A percentile compares a stretch with the other conserved stretches of the same genome.
Conservation (phyloP, 1,140 invertebrate genomes). For the Ips typographus region DNA sequence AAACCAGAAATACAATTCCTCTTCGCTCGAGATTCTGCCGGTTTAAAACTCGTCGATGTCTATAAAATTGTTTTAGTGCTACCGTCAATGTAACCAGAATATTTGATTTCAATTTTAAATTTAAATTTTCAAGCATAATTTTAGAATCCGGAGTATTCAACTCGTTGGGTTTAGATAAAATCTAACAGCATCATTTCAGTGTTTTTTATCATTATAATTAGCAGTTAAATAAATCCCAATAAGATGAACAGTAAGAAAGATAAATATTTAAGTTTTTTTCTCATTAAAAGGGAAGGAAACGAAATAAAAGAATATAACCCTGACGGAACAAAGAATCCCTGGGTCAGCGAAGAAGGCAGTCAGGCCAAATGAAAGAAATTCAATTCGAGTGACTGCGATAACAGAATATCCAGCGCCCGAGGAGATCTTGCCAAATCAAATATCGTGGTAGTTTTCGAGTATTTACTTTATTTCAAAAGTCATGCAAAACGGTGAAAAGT, state of each 20-base stretch:
- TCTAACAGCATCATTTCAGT: too few species aligned
- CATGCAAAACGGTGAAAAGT: background rate
- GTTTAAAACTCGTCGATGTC: conserved; percentile 15
- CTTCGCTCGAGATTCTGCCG: conserved; percentile 13
- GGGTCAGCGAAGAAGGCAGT: conserved; percentile 19
- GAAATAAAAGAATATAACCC: conserved; percentile 24
- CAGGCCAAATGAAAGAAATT: conserved; percentile 25
- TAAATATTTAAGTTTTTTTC: conserved; percentile 17
- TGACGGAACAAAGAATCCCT: conserved; percentile 19
- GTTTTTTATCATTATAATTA: too few species aligned
- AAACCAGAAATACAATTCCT: conserved; percentile 17
- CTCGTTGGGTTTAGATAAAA: too few species aligned
- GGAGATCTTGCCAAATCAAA: conserved; percentile 25
- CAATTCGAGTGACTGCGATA: conserved; percentile 27
- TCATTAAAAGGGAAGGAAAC: conserved; percentile 17
- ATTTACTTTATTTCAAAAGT: conserved; percentile 16
- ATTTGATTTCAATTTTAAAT: conserved; percentile 28
- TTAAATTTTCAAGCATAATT: background rate
- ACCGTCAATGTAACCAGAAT: conserved; percentile 13
- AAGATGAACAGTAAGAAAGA: background rate
- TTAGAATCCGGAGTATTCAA: too few species aligned
- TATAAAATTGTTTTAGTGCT: conserved; percentile 26
- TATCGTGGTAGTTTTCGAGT: conserved; percentile 21
- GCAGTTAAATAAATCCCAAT: background rate
- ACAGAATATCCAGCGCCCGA: conserved; percentile 22